A percentile compares a stretch with the other conserved stretches of the same genome.
Conservation (phyloP, 2,797 vertebrate genomes). For the Hippopotamyrus pictus region DNA sequence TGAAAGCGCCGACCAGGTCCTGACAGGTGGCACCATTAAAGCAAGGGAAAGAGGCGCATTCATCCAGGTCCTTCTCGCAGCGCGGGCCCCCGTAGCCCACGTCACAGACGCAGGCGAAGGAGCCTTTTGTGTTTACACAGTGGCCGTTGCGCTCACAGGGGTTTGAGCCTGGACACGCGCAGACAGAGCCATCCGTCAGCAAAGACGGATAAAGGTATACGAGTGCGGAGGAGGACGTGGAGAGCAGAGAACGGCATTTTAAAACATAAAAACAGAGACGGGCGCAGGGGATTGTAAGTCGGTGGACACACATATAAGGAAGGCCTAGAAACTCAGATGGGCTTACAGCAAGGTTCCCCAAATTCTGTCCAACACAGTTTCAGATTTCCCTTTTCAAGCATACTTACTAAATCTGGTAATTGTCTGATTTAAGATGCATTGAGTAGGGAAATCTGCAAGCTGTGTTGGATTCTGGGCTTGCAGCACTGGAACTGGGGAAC, state of each 20-base stretch:
- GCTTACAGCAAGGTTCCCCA: neutral
- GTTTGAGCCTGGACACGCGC: conserved; percentile 65
- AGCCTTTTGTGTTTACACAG: conserved; percentile 85
- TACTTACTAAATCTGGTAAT: neutral
- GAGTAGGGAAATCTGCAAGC: neutral
- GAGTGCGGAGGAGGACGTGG: neutral
- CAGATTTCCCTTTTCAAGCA: neutral
- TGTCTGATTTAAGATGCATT: neutral
- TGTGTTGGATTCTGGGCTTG: neutral
- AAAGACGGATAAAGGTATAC: neutral
- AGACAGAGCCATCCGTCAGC: neutral
- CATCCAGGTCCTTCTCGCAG: conserved; percentile 84
- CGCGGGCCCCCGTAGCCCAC: conserved; percentile 77
- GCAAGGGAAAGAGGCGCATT: conserved; percentile 80
- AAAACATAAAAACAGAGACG: neutral
- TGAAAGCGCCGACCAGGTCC: conserved; percentile 84
- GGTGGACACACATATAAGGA: neutral
- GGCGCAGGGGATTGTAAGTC: neutral
- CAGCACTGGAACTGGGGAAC: neutral
- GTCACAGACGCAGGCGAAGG: conserved; percentile 80
- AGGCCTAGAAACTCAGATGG: neutral
- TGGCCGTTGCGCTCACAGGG: conserved; percentile 83
- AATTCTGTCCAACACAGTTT: neutral
- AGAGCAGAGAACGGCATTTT: neutral
- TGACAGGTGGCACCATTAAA: conserved; percentile 86